phyloP scores from a whole-genome alignment of 2,888 invertebrate species.

The Drosophila birchii region DNA sequence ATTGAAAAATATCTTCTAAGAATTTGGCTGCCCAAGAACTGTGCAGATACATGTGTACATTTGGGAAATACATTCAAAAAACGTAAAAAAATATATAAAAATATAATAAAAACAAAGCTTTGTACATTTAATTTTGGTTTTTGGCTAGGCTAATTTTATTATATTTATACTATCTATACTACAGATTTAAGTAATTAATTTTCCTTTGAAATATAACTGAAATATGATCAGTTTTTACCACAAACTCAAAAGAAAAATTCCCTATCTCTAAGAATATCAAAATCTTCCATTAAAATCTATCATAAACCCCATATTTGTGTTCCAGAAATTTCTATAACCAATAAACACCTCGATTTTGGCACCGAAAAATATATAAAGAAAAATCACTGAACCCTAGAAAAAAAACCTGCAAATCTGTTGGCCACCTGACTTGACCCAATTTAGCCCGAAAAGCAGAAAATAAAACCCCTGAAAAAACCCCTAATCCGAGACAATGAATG shows the following conservation, averaged over 20 bases:
- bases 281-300: no score
- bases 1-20: slow-evolving; percentile 19
- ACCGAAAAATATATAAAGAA: not conserved
- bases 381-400: not conserved
- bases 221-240: no score
- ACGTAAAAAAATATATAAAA: not conserved
- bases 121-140: not conserved
- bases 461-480: slow-evolving; percentile 24
- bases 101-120: not conserved
- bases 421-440: slow-evolving; percentile 37
- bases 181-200: no score
- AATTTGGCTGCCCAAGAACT: slow-evolving; percentile 3
- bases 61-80: not conserved
- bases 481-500: slow-evolving; percentile 37
- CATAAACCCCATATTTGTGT: not conserved
- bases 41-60: slow-evolving; percentile 9
- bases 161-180: no score
- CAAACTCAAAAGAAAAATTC: no score
- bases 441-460: slow-evolving; percentile 23
- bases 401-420: slow-evolving; percentile 12
- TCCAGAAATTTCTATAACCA: not conserved
- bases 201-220: no score
- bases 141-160: slow-evolving; percentile 19
- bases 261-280: no score
- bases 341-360: not conserved